A percentile compares a stretch with the other conserved stretches of the same genome.
Evolutionary conservation across 2,113 vertebrate genomes (phyloP).

Genomic region (Macrotus californicus): DNA sequence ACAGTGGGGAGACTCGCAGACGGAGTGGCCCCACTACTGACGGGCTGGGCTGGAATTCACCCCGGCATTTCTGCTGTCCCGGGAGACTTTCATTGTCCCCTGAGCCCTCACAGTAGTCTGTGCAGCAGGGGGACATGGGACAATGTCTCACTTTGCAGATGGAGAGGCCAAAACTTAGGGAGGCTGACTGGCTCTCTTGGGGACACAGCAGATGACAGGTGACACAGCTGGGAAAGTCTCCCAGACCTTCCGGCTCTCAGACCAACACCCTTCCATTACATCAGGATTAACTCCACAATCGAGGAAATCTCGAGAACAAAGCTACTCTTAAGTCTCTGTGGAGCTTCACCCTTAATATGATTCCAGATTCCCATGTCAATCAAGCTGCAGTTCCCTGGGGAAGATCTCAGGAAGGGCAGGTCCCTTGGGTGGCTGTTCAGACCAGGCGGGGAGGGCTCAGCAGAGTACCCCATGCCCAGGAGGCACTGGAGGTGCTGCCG

Average conservation of each 20-base stretch:
- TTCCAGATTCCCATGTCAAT: slow-evolving; percentile 43
- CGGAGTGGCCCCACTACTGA: background rate
- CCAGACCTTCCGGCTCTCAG: background rate
- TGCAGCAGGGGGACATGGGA: background rate
- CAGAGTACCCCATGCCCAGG: background rate
- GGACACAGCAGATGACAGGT: background rate
- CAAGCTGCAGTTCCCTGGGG: background rate
- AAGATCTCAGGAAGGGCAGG: background rate
- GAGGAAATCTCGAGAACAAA: slow-evolving; percentile 55
- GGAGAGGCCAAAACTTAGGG: background rate
- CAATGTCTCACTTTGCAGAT: background rate
- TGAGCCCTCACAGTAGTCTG: background rate
- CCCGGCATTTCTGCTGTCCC: background rate
- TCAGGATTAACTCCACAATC: slow-evolving; percentile 44
- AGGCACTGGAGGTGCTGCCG: rapidly evolving
- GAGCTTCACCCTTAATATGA: slow-evolving; percentile 38
- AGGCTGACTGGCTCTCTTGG: background rate
- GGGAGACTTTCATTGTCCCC: background rate
- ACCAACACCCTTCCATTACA: slow-evolving; percentile 38
- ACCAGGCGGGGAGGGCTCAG: background rate
- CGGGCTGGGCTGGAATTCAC: background rate
- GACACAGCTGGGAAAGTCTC: background rate
- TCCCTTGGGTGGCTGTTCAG: background rate
- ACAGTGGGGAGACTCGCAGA: no score
- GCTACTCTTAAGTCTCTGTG: slow-evolving; percentile 16